These are phyloP conservation scores for Drosophila helvetica DNA, from an alignment of 2,888 invertebrate species.

Conservation along the genomic window DNA sequence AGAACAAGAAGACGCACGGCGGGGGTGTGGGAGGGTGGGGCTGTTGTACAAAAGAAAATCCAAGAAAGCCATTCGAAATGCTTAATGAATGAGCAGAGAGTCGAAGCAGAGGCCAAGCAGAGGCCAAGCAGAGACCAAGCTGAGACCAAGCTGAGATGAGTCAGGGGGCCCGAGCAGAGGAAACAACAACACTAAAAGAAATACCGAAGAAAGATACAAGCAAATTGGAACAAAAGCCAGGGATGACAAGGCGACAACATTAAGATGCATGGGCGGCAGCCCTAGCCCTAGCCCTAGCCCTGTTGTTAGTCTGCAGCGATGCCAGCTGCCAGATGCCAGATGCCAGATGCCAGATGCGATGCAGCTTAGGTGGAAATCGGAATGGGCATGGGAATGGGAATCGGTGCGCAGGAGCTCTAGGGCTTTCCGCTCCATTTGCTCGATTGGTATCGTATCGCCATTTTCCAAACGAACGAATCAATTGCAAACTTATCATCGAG, in stretches of 20 bases:
- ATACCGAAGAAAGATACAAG: constrained; percentile 16
- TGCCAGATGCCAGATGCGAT: constrained; percentile 15
- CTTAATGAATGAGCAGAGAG: constrained; percentile 64
- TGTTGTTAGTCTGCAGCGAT: constrained; percentile 11
- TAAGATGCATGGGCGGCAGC: constrained; percentile 33
- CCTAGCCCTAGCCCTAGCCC: too few relatives aligned
- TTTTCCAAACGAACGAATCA: constrained; percentile 20
- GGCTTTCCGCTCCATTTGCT: not conserved
- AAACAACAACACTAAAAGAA: constrained; percentile 8
- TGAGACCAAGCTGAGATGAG: not conserved
- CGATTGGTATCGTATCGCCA: constrained; percentile 30
- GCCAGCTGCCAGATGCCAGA: not conserved
- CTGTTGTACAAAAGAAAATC: constrained; percentile 46
- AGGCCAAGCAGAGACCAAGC: constrained; percentile 8
- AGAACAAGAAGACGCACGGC: constrained; percentile 19
- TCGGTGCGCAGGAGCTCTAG: not conserved
- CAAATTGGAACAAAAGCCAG: constrained; percentile 13
- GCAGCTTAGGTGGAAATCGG: not conserved
- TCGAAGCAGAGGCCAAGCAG: constrained; percentile 10
- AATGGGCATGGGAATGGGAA: too few relatives aligned
- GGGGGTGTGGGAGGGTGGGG: constrained; percentile 9
- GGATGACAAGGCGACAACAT: constrained; percentile 45
- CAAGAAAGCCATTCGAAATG: constrained; percentile 68
- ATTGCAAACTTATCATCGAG: not conserved
- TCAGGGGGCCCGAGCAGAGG: not conserved